Conservation (phyloP, 2,888 invertebrate genomes). For the Hirtodrosophila confusa region DNA sequence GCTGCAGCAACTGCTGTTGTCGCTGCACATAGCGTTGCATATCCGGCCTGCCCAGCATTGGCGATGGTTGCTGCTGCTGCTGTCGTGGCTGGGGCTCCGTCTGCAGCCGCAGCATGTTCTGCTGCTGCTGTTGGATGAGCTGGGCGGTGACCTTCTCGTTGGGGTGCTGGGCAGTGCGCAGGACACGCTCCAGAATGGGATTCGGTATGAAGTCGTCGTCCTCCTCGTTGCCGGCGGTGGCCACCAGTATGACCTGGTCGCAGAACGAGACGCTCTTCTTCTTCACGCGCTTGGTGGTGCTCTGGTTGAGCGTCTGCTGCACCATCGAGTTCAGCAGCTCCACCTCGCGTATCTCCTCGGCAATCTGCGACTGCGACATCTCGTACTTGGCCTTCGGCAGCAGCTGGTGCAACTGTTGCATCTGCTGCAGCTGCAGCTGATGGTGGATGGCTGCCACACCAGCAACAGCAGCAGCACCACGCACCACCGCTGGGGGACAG, state of each 20-base stretch:
- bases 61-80: slow-evolving; percentile 69
- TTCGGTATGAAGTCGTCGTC: slow-evolving; percentile 96
- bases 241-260: slow-evolving; percentile 96
- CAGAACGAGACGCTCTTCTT: slow-evolving; percentile 98
- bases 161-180: slow-evolving; percentile 91
- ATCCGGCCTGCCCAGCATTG: slow-evolving; percentile 77
- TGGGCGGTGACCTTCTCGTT: slow-evolving; percentile 84
- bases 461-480: slow-evolving; percentile 41
- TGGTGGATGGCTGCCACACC: slow-evolving; percentile 40
- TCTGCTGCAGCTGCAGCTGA: slow-evolving; percentile 42
- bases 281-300: slow-evolving; percentile 87
- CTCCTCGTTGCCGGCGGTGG: slow-evolving; percentile 96
- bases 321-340: slow-evolving; percentile 86
- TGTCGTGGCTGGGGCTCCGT: slow-evolving; percentile 82
- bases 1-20: slow-evolving; percentile 76
- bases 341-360: slow-evolving; percentile 86
- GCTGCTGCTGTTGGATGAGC: slow-evolving; percentile 85
- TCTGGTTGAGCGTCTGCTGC: slow-evolving; percentile 85
- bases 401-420: slow-evolving; percentile 65
- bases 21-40: slow-evolving; percentile 83
- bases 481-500: slow-evolving; percentile 51
- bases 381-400: slow-evolving; percentile 81
- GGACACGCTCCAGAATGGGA: slow-evolving; percentile 93
- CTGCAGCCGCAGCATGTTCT: slow-evolving; percentile 85
- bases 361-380: slow-evolving; percentile 85